phyloP scores from a whole-genome alignment of 2,888 invertebrate species.

The Dicyrtoma fusca region DNA sequence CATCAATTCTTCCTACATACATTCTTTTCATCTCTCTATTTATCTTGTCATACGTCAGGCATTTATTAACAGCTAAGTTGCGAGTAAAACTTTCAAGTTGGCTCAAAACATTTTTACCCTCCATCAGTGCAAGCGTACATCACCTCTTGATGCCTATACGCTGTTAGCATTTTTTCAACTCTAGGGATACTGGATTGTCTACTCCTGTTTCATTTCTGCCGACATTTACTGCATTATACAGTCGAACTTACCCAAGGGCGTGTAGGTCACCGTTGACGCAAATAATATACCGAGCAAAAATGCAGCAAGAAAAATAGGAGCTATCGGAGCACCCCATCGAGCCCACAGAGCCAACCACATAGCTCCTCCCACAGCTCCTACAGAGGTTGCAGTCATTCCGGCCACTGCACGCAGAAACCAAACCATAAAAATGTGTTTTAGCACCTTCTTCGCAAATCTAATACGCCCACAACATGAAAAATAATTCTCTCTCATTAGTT shows the following conservation, averaged over 20 bases:
- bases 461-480: too few relatives aligned
- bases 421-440: too few relatives aligned
- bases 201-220: neutral
- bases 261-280: slow-evolving; percentile 66
- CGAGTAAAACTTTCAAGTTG: too few relatives aligned
- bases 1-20: too few relatives aligned
- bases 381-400: slow-evolving; percentile 62
- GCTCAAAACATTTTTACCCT: too few relatives aligned
- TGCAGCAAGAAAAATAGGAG: slow-evolving; percentile 66
- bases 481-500: neutral
- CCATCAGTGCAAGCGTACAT: too few relatives aligned
- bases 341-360: slow-evolving; percentile 69
- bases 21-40: too few relatives aligned
- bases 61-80: too few relatives aligned
- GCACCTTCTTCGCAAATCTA: too few relatives aligned
- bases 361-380: slow-evolving; percentile 67
- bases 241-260: slow-evolving; percentile 65
- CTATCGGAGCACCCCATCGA: slow-evolving; percentile 66
- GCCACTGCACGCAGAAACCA: slow-evolving; percentile 61
- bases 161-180: too few relatives aligned
- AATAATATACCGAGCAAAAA: slow-evolving; percentile 68
- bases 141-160: neutral
- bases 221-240: slow-evolving; percentile 11
- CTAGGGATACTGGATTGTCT: neutral
- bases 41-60: too few relatives aligned